Evolutionary conservation across 2,797 vertebrate species (phyloP), one percentile per base, ranked within the genome.

Genomic region (Spinibarbus caldwelli): DNA sequence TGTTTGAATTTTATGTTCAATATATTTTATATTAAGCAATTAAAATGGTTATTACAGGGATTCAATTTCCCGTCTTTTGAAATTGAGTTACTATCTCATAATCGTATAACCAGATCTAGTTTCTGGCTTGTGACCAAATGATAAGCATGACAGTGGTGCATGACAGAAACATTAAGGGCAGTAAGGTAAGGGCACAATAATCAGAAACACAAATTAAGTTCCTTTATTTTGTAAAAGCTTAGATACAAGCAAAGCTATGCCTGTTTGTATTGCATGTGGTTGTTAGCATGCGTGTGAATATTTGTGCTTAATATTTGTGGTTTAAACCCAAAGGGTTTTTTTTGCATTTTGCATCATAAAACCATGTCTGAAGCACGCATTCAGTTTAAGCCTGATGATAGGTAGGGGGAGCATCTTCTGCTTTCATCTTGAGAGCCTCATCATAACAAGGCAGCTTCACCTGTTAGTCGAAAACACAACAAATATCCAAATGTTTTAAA

Each of bases 391-490:
- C 19, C 10, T 89, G 78, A 1, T 86, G 84, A 15, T 95, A 96
- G 0, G 93, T 92, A 0, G 95, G 95, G 89, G 0, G 47, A 23
- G 1, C 29, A 15, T 87, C 90, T 89, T 95, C 94, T 82, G 84
- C 15, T 26, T 95, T 93, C 89, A 95, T 36, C 87, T 93, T 94
- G 82, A 95, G 23, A 0, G 94, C 95, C 88, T 96, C 95, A 43
- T 96, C 94, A 0, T 96, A 96, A 0, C 95, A 95, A 0, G 96
- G 96, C 87, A 96, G 92, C 78, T 86, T 78, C 34, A 87, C 91
- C 96, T 96, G 88, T 67, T 12, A 88, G 43, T 15, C 41, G 83
- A 80, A 85, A 52, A 7, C 34, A 86, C 7, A 77, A 79, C 6
- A 76, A 15, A 49, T 23, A 31, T 19, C 21, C 23, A 31, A 21